Conservation (phyloP, 2,113 vertebrate species). For the Paedocypris sp. region DNA sequence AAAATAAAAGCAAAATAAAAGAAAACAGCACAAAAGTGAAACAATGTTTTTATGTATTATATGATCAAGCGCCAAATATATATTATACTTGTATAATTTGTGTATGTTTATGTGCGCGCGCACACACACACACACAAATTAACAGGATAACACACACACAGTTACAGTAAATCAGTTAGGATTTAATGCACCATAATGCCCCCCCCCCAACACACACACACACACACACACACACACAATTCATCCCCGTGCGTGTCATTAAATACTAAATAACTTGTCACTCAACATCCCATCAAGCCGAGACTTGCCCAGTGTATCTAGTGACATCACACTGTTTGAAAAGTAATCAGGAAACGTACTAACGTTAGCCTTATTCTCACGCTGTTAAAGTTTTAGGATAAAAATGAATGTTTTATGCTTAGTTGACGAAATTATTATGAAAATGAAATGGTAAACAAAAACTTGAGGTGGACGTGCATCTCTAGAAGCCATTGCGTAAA, state of each 20-base stretch:
- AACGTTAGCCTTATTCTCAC: no score
- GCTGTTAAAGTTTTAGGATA: background rate
- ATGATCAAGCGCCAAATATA: no score
- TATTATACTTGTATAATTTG: no score
- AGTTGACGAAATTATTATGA: background rate
- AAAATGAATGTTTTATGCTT: background rate
- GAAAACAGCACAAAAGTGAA: background rate
- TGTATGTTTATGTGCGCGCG: no score
- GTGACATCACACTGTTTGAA: background rate
- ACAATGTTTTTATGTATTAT: no score
- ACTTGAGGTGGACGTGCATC: no score
- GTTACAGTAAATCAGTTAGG: slow-evolving; percentile 21
- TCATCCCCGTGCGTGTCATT: background rate
- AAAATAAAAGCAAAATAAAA: no score
- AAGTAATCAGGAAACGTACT: no score
- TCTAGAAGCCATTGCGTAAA: background rate
- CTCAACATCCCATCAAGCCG: background rate
- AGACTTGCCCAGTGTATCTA: slow-evolving; percentile 3
- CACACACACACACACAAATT: no score
- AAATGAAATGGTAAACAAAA: background rate
- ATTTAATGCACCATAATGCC: background rate
- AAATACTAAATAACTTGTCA: background rate
- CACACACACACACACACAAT: no score
- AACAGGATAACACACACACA: no score
- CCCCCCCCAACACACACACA: background rate